A percentile compares a stretch with the other conserved stretches of the same genome.
phyloP scores from a whole-genome alignment of 2,797 vertebrate species.

The Tangara arthus region DNA sequence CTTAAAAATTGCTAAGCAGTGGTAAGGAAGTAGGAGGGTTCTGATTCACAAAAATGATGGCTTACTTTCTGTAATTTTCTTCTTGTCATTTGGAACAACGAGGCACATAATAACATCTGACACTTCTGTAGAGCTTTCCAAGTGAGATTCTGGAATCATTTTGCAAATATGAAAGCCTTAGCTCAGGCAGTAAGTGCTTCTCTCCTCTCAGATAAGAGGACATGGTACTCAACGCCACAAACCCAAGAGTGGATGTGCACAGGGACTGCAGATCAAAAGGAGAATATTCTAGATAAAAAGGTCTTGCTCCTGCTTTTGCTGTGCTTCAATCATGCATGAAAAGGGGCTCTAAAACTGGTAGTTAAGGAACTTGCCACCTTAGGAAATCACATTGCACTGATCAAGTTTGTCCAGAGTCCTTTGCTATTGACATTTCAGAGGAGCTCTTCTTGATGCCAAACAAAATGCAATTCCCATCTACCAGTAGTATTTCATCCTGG shows the following conservation, averaged over 20 bases:
- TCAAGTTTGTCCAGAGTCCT: neutral
- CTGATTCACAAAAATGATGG: conserved; percentile 60
- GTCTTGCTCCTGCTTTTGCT: neutral
- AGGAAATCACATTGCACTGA: neutral
- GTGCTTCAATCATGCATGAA: neutral
- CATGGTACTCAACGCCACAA: neutral
- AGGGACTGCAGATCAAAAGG: neutral
- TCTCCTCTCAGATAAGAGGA: neutral
- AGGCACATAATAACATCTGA: conserved; percentile 64
- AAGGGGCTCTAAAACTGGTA: neutral
- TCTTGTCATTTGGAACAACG: conserved; percentile 47
- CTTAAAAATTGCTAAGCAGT: conserved; percentile 53
- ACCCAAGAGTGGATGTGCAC: neutral
- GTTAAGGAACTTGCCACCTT: neutral
- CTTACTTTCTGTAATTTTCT: conserved; percentile 58
- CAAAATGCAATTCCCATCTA: neutral
- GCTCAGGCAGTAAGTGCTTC: neutral
- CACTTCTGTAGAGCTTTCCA: conserved; percentile 45
- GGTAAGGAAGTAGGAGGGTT: conserved; percentile 52
- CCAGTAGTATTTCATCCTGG: neutral
- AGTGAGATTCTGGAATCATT: conserved; percentile 18
- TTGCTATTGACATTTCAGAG: neutral
- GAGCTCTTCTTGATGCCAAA: neutral
- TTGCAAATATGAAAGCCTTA: conserved; percentile 16
- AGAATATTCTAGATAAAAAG: neutral